Evolutionary conservation across 2,888 invertebrate genomes (phyloP).

Genomic region (Dynastes tityus): DNA sequence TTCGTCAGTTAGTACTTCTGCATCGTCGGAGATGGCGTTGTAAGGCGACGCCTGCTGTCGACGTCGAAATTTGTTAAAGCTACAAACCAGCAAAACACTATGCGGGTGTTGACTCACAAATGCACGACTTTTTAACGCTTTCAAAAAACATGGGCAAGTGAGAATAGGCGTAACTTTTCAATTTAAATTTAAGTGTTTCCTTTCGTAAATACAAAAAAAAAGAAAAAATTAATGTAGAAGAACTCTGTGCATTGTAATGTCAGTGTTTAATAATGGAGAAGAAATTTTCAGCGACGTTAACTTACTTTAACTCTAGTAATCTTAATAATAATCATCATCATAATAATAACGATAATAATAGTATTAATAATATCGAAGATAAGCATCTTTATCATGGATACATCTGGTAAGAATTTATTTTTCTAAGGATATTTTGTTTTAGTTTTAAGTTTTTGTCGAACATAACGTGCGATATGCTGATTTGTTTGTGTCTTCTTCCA

Average conservation of each 20-base stretch:
- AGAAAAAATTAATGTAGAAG: background rate
- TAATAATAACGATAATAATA: slow-evolving; percentile 7
- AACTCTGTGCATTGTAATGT: slow-evolving; percentile 62
- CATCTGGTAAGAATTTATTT: slow-evolving; percentile 64
- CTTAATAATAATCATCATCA: slow-evolving; percentile 48
- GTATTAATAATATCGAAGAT: slow-evolving; percentile 36
- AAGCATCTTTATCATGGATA: slow-evolving; percentile 65
- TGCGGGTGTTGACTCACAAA: slow-evolving; percentile 64
- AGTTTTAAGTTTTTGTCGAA: slow-evolving; percentile 11
- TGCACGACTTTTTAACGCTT: slow-evolving; percentile 55
- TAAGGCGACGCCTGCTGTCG: slow-evolving; percentile 60
- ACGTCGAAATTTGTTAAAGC: slow-evolving; percentile 61
- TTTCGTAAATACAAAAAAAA: no score
- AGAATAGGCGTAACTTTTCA: slow-evolving; percentile 50
- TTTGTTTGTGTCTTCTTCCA: background rate
- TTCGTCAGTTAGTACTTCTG: slow-evolving; percentile 32
- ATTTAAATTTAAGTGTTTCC: slow-evolving; percentile 56
- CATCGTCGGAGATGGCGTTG: slow-evolving; percentile 62
- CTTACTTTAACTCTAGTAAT: slow-evolving; percentile 55
- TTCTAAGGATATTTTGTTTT: background rate
- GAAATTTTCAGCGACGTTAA: slow-evolving; percentile 59
- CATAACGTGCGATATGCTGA: background rate
- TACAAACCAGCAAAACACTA: slow-evolving; percentile 62
- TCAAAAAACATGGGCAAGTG: slow-evolving; percentile 59
- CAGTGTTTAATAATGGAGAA: slow-evolving; percentile 65